Evolutionary conservation across 2,888 invertebrate species (phyloP).

Genomic region (Leucoptera coffeella): DNA sequence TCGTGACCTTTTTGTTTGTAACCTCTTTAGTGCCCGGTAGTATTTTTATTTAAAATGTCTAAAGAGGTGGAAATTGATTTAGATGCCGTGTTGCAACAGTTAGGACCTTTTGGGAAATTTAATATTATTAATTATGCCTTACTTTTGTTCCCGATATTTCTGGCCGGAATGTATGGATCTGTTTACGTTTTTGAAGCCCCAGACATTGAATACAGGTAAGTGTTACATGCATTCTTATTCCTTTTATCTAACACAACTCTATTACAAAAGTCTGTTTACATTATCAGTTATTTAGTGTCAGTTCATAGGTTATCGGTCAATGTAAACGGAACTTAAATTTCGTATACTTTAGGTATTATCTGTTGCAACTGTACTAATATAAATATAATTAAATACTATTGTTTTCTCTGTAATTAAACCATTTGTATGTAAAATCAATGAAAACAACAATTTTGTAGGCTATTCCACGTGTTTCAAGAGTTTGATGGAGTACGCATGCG

Average conservation of each 20-base stretch:
- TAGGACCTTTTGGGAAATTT: slow-evolving; percentile 36
- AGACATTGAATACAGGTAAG: slow-evolving; percentile 31
- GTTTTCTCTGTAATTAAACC: neutral
- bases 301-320: too few species aligned
- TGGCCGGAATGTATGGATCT: slow-evolving; percentile 39
- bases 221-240: slow-evolving; percentile 3
- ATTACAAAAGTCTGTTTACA: too few species aligned
- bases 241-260: neutral
- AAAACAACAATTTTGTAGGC: neutral
- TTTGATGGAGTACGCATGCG: neutral
- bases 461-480: slow-evolving; percentile 1
- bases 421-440: too few species aligned
- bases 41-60: too few species aligned
- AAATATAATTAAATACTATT: neutral
- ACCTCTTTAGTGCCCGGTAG: too few species aligned
- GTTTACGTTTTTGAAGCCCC: slow-evolving; percentile 37
- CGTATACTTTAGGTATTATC: too few species aligned
- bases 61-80: slow-evolving; percentile 16
- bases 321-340: too few species aligned
- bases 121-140: slow-evolving; percentile 35
- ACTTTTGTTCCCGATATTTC: slow-evolving; percentile 29
- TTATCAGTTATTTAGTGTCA: too few species aligned
- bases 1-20: too few species aligned
- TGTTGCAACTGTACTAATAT: neutral
- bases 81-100: slow-evolving; percentile 22